Evolutionary conservation across 2,113 vertebrate species (phyloP), one percentile per base, ranked within the genome.

Genomic region (Aspiorhynchus laticeps): DNA sequence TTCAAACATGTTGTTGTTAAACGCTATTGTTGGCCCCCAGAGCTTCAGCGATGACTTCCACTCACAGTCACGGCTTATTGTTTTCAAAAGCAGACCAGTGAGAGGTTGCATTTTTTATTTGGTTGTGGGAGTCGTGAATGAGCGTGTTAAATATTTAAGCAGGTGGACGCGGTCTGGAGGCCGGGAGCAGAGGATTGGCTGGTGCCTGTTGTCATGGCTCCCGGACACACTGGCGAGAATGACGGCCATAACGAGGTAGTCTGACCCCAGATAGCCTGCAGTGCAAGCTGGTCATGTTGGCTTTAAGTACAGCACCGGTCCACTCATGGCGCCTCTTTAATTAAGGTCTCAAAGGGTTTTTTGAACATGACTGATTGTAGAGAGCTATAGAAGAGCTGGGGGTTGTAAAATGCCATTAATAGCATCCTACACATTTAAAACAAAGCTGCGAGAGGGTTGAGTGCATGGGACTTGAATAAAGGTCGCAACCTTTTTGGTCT

Each of bases 341-440:
- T 90, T 87, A 90, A 91, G 90, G 79, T 81, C 77, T 80, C 61
- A 51, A 67, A 85, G 67, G 71, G 79, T 19, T 67, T 69, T 85
- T 92, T 91, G 89, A 92, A 93, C 89, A 73, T 67, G 71, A 90
- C 80, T 87, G 85, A 92, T 87, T 74, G 86, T 21, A 61, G 86
- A 84, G 88, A 28, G 63, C 63, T 15, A 61, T 24, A 61, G 59
- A 4, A 67, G 38, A 48, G 76, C 88, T 11, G 51, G 61, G 53
- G 8, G 51, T 80, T 79, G 83, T 71, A 63, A 87, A 83, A 26
- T 82, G 79, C 85, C 83, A 83, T 89, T 83, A 87, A 31, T 7
- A 69, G 14, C 43, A 76, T 71, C 36, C 78, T 73, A 77, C 85
- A 85, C 83, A 7, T 78, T 79, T 63, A 81, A 84, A 67, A 71